Percentiles rank a stretch among this genome's conserved stretches.
phyloP scores from a whole-genome alignment of 2,888 invertebrate species.

The Plagiodera versicolora region DNA sequence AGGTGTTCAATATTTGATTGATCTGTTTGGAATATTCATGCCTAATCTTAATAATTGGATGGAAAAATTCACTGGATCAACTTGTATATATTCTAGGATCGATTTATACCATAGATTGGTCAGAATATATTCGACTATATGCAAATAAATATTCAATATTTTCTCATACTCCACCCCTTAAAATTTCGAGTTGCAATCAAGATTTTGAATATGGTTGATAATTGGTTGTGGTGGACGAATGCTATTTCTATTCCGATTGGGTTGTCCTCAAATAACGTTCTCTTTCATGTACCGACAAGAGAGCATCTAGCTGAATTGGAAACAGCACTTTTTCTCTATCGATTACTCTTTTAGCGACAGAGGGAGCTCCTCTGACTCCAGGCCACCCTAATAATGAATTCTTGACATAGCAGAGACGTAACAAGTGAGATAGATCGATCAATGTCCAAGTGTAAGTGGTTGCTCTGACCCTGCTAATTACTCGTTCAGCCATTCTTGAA shows the following conservation, averaged over 20 bases:
- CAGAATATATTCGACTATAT: not conserved
- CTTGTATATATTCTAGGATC: too few relatives aligned
- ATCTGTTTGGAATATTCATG: too few relatives aligned
- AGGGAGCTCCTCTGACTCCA: constrained; percentile 18
- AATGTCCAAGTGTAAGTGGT: not conserved
- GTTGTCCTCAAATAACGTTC: constrained; percentile 1
- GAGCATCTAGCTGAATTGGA: constrained; percentile 6
- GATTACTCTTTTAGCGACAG: constrained; percentile 26
- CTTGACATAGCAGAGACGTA: constrained; percentile 4
- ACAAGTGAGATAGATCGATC: constrained; percentile 1
- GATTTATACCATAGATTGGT: too few relatives aligned
- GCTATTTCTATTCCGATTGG: constrained; percentile 8
- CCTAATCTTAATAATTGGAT: too few relatives aligned
- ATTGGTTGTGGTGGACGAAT: constrained; percentile 3
- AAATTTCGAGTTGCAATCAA: not conserved
- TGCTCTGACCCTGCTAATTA: not conserved
- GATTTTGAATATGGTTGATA: not conserved
- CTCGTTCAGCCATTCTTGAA: not conserved
- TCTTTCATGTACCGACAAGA: not conserved
- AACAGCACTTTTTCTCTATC: constrained; percentile 6
- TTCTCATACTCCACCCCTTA: not conserved
- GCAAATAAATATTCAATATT: not conserved
- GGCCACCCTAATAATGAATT: constrained; percentile 2
- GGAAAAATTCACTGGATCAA: too few relatives aligned
- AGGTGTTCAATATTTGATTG: too few relatives aligned